Base-by-base conservation (phyloP, 2,888 invertebrate species). In the Toxonevra muliebris region DNA sequence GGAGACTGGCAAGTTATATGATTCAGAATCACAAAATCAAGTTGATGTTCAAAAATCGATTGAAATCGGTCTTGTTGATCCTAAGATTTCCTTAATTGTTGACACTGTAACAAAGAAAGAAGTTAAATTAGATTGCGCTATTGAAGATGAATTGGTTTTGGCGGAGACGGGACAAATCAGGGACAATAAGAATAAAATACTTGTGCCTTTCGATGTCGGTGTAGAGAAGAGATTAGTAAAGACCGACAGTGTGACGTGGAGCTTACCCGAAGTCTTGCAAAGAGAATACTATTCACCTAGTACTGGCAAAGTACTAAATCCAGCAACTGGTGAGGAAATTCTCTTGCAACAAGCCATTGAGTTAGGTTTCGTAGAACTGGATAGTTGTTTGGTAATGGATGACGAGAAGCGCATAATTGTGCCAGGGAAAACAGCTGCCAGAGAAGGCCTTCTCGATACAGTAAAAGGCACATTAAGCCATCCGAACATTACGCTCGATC, bases 11-110 rank as follows among this genome's bases (percentile, higher is more conserved):
- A 90, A 89, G 82, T 89, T 95, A 50, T 89, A 87, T 74, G 94
- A 95, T 82, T 89, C 89, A 30, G 86, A 93, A 71, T 91, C 92
- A 45, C 89, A 90, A 76, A 90, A 92, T 82, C 86, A 89, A 73
- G 87, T 95, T 1, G 88, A 90, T 74, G 87, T 96, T 19, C 88
- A 90, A 61, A 93, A 94, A 78, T 93, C 94, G 2, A 90, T 95
- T 59, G 89, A 91, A 73, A 88, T 93, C 77, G 92, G 92, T 75
- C 90, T 95, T 71, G 88, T 96, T 41, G 93, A 95, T 84, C 91
- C 93, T 1, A 91, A 91, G 70, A 92, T 94, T 74, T 92, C 93
- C 7, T 89, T 93, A 83, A 91, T 95, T 73, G 92, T 92, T 81
- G 93, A 95, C 80, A 91, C 92, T 0, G 88, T 89, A 76, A 88